Evolutionary conservation across 2,888 invertebrate genomes (phyloP), one percentile per base, ranked within the genome.

Genomic region (Melanophora roralis): DNA sequence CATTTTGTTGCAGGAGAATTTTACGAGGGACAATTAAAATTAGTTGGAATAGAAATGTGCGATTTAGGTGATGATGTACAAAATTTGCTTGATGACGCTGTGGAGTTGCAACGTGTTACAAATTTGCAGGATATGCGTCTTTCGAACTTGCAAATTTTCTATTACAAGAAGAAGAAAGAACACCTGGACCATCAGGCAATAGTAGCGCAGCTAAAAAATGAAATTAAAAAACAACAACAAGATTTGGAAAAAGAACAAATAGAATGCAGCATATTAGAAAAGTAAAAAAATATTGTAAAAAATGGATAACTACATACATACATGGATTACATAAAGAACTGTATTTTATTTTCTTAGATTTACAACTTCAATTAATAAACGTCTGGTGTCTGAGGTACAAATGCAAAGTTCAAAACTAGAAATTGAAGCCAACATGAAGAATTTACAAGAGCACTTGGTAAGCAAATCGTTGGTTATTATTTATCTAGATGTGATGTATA

Each of bases 1-100:
- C 3, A 27, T 57, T 49, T 14, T 7, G 68, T 55, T 27, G 0
- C 21, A 88, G 88, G 84, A 6, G 85, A 86, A 27, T 86, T 88
- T 62, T 86, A 86, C 47, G 88, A 89, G 55, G 78, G 84, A 7
- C 86, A 85, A 34, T 64, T 89, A 5, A 88, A 87, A 62, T 53
- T 84, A 16, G 72, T 87, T 9, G 85, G 86, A 2, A 72, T 88
- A 4, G 88, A 89, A 51, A 71, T 88, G 1, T 84, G 84, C 43
- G 88, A 88, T 77, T 78, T 89, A 38, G 86, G 86, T 0, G 88
- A 87, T 59, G 86, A 87, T 57, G 81, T 86, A 11, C 47, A 82
- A 14, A 67, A 80, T 2, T 76, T 86, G 43, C 78, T 88, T 9
- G 86, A 86, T 23, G 86, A 87, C 64, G 85, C 85, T 36, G 85